Evolutionary conservation across 2,113 vertebrate species (phyloP).

Genomic region (Pygoscelis adeliae): DNA sequence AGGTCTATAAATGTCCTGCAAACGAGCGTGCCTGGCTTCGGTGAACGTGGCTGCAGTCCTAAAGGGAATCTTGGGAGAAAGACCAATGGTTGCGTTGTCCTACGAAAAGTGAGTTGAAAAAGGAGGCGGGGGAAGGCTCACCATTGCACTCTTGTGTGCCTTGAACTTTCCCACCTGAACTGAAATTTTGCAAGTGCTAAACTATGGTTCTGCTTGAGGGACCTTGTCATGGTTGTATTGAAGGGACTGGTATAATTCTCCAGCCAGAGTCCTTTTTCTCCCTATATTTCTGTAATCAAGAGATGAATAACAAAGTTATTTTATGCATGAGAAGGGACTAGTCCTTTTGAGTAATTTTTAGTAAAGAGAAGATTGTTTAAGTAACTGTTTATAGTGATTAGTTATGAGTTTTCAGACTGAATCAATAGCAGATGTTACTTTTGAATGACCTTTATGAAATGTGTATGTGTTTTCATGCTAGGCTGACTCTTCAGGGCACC

Average conservation of each 20-base stretch:
- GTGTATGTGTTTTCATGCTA: constrained; percentile 36
- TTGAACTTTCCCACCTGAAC: not conserved
- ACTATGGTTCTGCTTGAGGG: not conserved
- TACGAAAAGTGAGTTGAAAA: not conserved
- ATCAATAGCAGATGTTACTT: constrained; percentile 55
- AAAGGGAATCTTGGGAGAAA: not conserved
- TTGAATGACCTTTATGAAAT: constrained; percentile 1
- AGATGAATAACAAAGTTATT: not conserved
- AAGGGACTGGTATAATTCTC: not conserved
- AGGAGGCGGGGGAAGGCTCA: not conserved
- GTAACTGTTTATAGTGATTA: constrained; percentile 35
- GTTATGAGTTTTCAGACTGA: not conserved
- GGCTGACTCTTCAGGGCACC: constrained; percentile 8
- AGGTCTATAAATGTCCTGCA: fast-evolving
- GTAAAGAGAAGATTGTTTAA: not conserved
- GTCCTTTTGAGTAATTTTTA: not conserved
- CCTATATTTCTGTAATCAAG: not conserved
- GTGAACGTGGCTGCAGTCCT: too few species aligned
- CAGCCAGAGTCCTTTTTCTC: not conserved
- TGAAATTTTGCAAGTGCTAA: not conserved
- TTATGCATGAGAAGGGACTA: not conserved
- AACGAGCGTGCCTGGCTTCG: fast-evolving
- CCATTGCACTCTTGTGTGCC: fast-evolving
- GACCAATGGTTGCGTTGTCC: fast-evolving
- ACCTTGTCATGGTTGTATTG: fast-evolving